Evolutionary conservation across 2,888 invertebrate genomes (phyloP).

Genomic region (Cephus sareptanus): DNA sequence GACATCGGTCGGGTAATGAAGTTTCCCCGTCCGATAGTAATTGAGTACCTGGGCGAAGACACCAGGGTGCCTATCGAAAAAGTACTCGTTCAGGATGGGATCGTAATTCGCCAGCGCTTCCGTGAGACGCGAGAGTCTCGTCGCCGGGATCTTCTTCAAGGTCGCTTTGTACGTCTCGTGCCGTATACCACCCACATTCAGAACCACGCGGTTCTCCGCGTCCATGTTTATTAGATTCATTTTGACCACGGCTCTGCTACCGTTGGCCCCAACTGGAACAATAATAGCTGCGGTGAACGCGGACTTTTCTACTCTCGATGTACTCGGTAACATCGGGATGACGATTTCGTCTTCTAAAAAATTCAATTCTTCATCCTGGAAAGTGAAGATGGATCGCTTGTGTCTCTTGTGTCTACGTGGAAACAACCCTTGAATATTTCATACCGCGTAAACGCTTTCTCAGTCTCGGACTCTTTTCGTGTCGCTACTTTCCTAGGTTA

Average conservation of each 20-base stretch:
- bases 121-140: constrained; percentile 90
- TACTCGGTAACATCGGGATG: neutral
- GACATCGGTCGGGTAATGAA: constrained; percentile 99
- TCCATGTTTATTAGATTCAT: constrained; percentile 96
- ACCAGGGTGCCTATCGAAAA: constrained; percentile 98
- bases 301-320: neutral
- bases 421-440: constrained; percentile 36
- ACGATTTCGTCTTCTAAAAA: neutral
- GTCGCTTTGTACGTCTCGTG: constrained; percentile 98
- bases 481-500: neutral
- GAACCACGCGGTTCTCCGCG: constrained; percentile 97
- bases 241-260: constrained; percentile 63
- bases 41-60: constrained; percentile 97
- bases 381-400: constrained; percentile 18
- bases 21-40: constrained; percentile 97
- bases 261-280: constrained; percentile 49
- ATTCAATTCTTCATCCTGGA: neutral
- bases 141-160: constrained; percentile 97
- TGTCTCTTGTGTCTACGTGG: constrained; percentile 24
- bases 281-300: neutral
- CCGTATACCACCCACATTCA: constrained; percentile 98
- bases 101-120: constrained; percentile 99
- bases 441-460: constrained; percentile 31
- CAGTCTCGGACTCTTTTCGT: neutral
- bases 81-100: constrained; percentile 98